A percentile compares a stretch with the other conserved stretches of the same genome.
These are phyloP conservation scores for Etheostoma perlongum DNA, from an alignment of 2,797 vertebrate species.

Conservation along the genomic window DNA sequence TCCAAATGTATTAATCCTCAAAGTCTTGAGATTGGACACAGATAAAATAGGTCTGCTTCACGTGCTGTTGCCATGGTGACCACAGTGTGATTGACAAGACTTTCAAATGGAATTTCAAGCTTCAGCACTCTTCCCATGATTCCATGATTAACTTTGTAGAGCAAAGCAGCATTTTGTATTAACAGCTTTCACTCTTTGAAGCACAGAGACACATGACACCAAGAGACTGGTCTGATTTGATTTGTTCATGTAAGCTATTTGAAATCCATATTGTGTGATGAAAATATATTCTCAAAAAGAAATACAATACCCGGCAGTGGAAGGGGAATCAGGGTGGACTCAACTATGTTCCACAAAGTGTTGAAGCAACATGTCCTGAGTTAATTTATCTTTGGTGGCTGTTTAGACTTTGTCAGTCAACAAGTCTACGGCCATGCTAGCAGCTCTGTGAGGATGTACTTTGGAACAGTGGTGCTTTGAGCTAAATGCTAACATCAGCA, in stretches of 20 bases:
- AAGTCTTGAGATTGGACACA: slow-evolving; percentile 38
- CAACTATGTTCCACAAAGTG: background rate
- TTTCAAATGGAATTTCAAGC: slow-evolving; percentile 78
- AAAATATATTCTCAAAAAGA: slow-evolving; percentile 27
- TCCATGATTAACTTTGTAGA: slow-evolving; percentile 60
- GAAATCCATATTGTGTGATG: background rate
- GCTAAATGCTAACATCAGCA: background rate
- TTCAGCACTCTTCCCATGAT: slow-evolving; percentile 61
- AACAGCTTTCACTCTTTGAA: slow-evolving; percentile 33
- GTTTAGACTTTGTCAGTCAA: background rate
- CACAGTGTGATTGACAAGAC: slow-evolving; percentile 66
- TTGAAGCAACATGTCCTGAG: background rate
- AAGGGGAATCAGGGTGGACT: background rate
- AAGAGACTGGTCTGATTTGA: slow-evolving; percentile 28
- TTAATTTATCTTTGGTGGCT: background rate
- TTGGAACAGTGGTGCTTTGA: background rate
- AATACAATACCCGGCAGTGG: background rate
- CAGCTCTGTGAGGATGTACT: background rate
- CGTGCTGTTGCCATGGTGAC: slow-evolving; percentile 70
- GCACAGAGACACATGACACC: slow-evolving; percentile 18
- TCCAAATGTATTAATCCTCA: slow-evolving; percentile 46
- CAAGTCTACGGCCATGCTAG: background rate
- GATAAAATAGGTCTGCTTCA: slow-evolving; percentile 29
- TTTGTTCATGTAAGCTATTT: slow-evolving; percentile 21
- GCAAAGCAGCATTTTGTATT: slow-evolving; percentile 43